A percentile compares a stretch with the other conserved stretches of the same genome.
Conservation (phyloP, 2,888 invertebrate species). For the Xestia xanthographa region DNA sequence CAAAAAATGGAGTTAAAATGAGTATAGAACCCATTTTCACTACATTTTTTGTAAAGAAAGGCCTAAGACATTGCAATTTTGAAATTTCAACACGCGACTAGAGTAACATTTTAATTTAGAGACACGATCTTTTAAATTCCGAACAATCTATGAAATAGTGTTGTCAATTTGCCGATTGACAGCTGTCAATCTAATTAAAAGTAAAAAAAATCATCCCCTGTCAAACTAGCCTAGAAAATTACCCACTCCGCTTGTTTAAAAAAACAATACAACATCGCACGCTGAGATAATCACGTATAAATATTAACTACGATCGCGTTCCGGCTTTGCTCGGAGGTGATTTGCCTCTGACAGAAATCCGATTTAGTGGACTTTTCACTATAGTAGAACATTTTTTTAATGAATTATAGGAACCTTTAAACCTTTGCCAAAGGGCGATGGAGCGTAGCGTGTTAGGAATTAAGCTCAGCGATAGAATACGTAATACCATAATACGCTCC, state of each 20-base stretch:
- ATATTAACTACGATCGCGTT: conserved; percentile 53
- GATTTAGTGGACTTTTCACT: conserved; percentile 36
- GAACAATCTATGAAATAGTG: not conserved
- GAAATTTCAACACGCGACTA: not conserved
- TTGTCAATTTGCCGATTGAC: not conserved
- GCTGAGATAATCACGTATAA: conserved; percentile 58
- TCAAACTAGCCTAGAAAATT: not conserved
- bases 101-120: not conserved
- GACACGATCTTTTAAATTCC: not conserved
- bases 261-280: conserved; percentile 38
- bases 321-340: conserved; percentile 46
- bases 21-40: not conserved
- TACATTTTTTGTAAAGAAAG: not conserved
- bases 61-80: not conserved
- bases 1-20: not conserved
- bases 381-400: not conserved
- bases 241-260: conserved; percentile 3
- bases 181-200: conserved; percentile 9
- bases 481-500: too few species aligned
- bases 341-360: conserved; percentile 54
- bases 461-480: too few species aligned
- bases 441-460: too few species aligned
- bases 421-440: too few species aligned
- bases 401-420: too few species aligned
- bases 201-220: not conserved